Conservation (phyloP, 2,113 vertebrate genomes). For the Antennarius striatus region DNA sequence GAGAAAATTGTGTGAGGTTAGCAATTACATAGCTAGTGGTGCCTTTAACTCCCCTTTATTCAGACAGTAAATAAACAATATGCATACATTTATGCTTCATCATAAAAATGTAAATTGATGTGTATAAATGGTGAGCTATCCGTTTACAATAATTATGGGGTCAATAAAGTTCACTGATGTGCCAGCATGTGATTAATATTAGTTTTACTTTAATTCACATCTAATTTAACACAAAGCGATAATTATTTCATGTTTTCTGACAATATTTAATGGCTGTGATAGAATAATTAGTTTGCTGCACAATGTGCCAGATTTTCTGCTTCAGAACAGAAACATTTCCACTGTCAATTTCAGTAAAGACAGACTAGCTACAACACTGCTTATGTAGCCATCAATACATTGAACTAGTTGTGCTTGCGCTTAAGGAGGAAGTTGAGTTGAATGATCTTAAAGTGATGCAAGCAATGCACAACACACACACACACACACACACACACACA, state of each 20-base stretch:
- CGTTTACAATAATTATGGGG: conserved; percentile 47
- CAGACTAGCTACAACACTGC: not conserved
- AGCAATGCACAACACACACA: too few species aligned
- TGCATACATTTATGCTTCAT: conserved; percentile 9
- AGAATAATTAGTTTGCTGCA: conserved; percentile 58
- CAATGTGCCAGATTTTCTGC: conserved; percentile 36
- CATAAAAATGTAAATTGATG: conserved; percentile 54
- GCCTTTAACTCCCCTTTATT: conserved; percentile 4
- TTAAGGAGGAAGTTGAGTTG: not conserved
- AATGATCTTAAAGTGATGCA: too few species aligned
- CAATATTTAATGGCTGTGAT: conserved; percentile 71
- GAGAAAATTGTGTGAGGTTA: conserved; percentile 59
- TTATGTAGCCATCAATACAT: not conserved
- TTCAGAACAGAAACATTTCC: conserved; percentile 30
- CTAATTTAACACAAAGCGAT: conserved; percentile 70
- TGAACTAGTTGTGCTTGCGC: not conserved
- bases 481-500: too few species aligned
- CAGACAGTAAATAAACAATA: conserved; percentile 21
- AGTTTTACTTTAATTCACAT: conserved; percentile 76
- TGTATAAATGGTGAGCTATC: conserved; percentile 37
- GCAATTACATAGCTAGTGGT: conserved; percentile 36
- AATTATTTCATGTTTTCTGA: conserved; percentile 77
- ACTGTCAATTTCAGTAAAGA: conserved; percentile 4
- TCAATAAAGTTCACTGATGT: conserved; percentile 67
- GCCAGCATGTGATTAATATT: conserved; percentile 74